A percentile compares a stretch with the other conserved stretches of the same genome.
phyloP scores from a whole-genome alignment of 2,797 vertebrate genomes.

The Caiman crocodilus region DNA sequence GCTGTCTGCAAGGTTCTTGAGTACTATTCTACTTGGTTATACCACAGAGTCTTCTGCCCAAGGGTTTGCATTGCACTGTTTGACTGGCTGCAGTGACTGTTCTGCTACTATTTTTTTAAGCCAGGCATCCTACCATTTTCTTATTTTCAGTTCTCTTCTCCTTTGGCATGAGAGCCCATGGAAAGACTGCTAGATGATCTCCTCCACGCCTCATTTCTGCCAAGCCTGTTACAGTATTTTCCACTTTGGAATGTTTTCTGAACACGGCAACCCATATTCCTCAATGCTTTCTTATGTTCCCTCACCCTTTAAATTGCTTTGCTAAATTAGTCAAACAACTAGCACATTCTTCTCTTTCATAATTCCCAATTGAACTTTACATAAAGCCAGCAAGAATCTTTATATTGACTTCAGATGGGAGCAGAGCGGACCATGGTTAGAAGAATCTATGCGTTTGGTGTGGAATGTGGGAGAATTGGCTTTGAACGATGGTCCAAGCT shows the following conservation, averaged over 20 bases:
- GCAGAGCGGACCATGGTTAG: not conserved
- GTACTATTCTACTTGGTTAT: not conserved
- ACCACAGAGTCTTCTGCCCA: not conserved
- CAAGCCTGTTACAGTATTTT: conserved; percentile 64
- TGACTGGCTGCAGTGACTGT: not conserved
- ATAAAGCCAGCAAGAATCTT: not conserved
- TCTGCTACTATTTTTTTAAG: not conserved
- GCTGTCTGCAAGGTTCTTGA: not conserved
- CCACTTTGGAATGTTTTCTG: conserved; percentile 40
- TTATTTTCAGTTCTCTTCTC: conserved; percentile 31
- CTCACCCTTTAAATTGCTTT: conserved; percentile 22
- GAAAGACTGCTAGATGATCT: conserved; percentile 13
- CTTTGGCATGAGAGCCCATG: conserved; percentile 15
- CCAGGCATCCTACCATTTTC: conserved; percentile 4
- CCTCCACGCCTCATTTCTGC: conserved; percentile 47
- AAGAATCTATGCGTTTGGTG: not conserved
- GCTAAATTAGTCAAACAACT: not conserved
- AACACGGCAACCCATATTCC: conserved; percentile 11
- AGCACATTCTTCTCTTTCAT: not conserved
- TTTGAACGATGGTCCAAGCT: not conserved
- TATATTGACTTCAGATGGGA: not conserved
- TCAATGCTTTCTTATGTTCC: not conserved
- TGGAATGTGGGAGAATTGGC: not conserved
- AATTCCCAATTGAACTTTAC: not conserved
- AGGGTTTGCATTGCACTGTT: conserved; percentile 4